phyloP scores from a whole-genome alignment of 2,888 invertebrate species.

The Lysandra bellargus region DNA sequence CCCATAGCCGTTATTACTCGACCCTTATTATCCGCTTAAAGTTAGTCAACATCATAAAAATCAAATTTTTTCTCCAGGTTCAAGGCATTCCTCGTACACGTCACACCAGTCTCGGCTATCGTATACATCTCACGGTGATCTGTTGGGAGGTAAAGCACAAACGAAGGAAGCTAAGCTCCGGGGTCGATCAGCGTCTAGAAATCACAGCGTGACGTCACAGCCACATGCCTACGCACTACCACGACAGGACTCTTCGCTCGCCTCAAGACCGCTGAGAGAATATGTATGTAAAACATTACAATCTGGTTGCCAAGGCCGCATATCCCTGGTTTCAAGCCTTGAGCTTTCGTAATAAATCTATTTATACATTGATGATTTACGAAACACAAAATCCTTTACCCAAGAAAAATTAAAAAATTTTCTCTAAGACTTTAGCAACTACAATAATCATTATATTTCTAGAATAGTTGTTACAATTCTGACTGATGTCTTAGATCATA shows the following conservation, averaged over 20 bases:
- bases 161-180: conserved; percentile 93
- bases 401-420: too few relatives aligned
- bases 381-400: too few relatives aligned
- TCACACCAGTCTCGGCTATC: conserved; percentile 96
- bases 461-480: background rate
- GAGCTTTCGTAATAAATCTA: background rate
- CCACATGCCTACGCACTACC: conserved; percentile 75
- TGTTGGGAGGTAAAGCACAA: conserved; percentile 87
- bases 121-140: conserved; percentile 96
- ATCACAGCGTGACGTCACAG: conserved; percentile 83
- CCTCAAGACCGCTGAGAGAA: conserved; percentile 85
- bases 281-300: conserved; percentile 79
- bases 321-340: background rate
- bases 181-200: conserved; percentile 85
- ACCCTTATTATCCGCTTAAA: background rate
- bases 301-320: background rate
- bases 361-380: background rate
- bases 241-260: conserved; percentile 80
- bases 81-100: conserved; percentile 96
- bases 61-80: conserved; percentile 74
- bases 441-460: background rate
- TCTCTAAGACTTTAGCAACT: background rate
- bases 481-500: background rate
- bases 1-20: background rate
- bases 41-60: background rate